These are phyloP conservation scores for Dasypus novemcinctus DNA, from an alignment of 2,113 vertebrate species.

Conservation along the genomic window DNA sequence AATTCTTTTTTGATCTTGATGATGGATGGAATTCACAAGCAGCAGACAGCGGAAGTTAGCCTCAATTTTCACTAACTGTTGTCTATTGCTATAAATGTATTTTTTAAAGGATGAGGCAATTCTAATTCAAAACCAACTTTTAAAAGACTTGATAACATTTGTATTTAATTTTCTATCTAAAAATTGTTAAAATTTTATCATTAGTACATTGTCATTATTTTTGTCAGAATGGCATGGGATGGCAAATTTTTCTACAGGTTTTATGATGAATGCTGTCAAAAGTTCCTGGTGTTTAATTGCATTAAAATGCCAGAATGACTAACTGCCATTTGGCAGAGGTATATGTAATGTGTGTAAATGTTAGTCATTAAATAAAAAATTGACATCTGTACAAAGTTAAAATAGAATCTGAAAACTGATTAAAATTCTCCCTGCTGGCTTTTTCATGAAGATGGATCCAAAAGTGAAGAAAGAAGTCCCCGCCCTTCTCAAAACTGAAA, in stretches of 20 bases:
- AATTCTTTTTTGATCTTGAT: background rate
- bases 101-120: background rate
- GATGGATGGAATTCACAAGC: background rate
- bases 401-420: conserved; percentile 24
- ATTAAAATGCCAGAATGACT: background rate
- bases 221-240: background rate
- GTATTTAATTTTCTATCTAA: background rate
- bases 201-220: background rate
- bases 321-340: background rate
- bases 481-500: background rate
- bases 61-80: background rate
- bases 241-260: background rate
- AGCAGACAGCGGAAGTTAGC: background rate
- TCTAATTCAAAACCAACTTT: background rate
- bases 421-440: background rate
- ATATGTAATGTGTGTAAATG: conserved; percentile 26
- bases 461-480: background rate
- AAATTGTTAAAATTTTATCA: background rate
- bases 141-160: background rate
- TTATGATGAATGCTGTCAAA: conserved; percentile 7
- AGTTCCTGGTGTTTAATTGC: background rate
- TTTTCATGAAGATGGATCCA: background rate
- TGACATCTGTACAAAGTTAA: conserved; percentile 21
- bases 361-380: conserved; percentile 2
- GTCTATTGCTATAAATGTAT: background rate